Evolutionary conservation across 2,113 vertebrate genomes (phyloP).

Genomic region (Saccopteryx leptura): DNA sequence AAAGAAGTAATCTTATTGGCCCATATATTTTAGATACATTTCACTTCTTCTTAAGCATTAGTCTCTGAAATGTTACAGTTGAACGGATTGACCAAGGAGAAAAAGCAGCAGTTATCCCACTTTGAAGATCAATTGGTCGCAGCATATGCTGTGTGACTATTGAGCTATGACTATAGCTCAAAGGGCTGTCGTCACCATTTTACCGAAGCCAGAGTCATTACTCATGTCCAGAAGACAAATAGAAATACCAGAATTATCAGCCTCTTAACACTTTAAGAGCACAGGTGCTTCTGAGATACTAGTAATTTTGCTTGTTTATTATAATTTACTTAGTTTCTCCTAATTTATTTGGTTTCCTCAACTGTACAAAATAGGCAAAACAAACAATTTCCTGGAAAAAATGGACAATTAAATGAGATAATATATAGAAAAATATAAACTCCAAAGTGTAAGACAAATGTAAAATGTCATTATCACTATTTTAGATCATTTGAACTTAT

Average conservation of each 20-base stretch:
- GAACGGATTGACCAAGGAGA: not conserved
- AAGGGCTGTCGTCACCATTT: not conserved
- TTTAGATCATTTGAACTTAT: conserved; percentile 19
- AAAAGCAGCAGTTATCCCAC: not conserved
- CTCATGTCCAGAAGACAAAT: not conserved
- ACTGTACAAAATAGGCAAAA: not conserved
- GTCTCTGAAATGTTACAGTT: not conserved
- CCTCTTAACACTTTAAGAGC: not conserved
- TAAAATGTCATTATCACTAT: not conserved
- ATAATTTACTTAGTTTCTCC: conserved; percentile 4
- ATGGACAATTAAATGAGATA: not conserved
- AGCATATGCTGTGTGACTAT: not conserved
- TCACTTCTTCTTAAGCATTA: conserved; percentile 1
- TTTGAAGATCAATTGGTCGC: not conserved
- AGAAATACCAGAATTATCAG: not conserved
- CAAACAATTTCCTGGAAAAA: not conserved
- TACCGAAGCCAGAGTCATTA: not conserved
- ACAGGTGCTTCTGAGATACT: not conserved
- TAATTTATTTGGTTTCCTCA: not conserved
- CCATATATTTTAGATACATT: not conserved
- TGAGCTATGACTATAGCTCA: not conserved
- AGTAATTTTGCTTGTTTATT: not conserved
- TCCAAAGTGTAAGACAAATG: not conserved
- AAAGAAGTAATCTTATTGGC: not conserved
- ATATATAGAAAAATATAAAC: not conserved